Conservation (phyloP, 2,113 vertebrate genomes). For the Rhegmatorhina hoffmannsi region DNA sequence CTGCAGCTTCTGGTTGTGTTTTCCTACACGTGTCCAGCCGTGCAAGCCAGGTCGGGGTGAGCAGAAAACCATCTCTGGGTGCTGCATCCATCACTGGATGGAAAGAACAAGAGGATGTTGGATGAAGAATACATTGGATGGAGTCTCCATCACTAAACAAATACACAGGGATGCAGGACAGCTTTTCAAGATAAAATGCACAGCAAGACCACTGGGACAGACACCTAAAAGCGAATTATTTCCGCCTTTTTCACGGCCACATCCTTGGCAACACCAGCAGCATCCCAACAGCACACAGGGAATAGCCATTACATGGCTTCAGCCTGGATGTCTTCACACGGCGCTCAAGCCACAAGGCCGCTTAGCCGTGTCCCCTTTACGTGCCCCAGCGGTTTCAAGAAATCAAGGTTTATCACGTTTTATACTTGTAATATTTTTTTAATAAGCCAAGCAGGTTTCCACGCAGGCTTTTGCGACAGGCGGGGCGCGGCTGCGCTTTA, state of each 20-base stretch:
- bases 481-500: neutral
- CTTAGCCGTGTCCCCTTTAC: neutral
- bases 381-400: neutral
- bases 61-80: accelerated
- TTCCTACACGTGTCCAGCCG: accelerated
- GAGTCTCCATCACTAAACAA: neutral
- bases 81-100: no score
- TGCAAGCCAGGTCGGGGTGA: neutral
- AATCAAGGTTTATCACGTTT: neutral
- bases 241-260: neutral
- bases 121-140: neutral
- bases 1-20: neutral
- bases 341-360: neutral
- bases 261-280: neutral
- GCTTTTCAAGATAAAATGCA: neutral
- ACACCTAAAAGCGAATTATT: neutral
- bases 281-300: neutral
- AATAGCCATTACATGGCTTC: neutral
- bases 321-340: neutral
- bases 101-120: neutral
- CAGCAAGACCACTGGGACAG: no score
- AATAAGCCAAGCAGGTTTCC: accelerated
- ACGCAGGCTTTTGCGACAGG: neutral
- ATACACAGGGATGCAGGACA: accelerated
- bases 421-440: neutral